These are phyloP conservation scores for Neotoxoptera formosana DNA, from an alignment of 1,140 invertebrate species.

Conservation along the genomic window DNA sequence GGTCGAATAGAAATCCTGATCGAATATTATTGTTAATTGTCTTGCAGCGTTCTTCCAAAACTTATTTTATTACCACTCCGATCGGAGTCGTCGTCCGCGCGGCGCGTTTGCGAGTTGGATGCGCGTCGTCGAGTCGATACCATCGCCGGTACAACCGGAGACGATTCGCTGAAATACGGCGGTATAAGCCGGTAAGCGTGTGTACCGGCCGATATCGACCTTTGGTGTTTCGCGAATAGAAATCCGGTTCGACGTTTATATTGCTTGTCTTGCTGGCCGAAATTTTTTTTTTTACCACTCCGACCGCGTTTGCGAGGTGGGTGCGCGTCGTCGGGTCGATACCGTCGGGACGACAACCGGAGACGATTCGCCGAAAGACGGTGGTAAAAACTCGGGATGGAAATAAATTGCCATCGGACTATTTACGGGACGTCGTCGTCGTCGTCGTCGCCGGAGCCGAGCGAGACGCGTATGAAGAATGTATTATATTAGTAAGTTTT, in stretches of 20 bases:
- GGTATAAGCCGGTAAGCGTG: too few species aligned
- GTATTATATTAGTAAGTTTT: conserved; percentile 52
- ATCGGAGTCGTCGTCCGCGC: not conserved
- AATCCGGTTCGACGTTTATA: not conserved
- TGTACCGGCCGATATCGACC: too few species aligned
- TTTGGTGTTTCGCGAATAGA: too few species aligned
- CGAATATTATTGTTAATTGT: not conserved
- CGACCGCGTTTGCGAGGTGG: too few species aligned
- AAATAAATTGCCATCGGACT: conserved; percentile 45
- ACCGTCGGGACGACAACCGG: conserved; percentile 17
- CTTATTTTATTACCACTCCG: not conserved
- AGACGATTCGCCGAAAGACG: not conserved
- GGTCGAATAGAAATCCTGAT: not conserved
- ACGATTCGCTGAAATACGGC: not conserved
- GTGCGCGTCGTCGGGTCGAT: not conserved
- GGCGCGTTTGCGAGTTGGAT: not conserved
- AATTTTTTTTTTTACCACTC: not conserved
- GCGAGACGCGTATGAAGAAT: conserved; percentile 43
- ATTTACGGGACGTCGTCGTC: not conserved
- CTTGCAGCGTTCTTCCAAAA: not conserved
- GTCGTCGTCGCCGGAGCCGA: not conserved
- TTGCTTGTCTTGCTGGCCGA: not conserved
- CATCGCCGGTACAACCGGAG: conserved; percentile 4
- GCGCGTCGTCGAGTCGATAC: not conserved
- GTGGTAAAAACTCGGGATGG: not conserved